These are phyloP conservation scores for Dolomedes plantarius DNA, from an alignment of 2,888 invertebrate species.

Conservation along the genomic window DNA sequence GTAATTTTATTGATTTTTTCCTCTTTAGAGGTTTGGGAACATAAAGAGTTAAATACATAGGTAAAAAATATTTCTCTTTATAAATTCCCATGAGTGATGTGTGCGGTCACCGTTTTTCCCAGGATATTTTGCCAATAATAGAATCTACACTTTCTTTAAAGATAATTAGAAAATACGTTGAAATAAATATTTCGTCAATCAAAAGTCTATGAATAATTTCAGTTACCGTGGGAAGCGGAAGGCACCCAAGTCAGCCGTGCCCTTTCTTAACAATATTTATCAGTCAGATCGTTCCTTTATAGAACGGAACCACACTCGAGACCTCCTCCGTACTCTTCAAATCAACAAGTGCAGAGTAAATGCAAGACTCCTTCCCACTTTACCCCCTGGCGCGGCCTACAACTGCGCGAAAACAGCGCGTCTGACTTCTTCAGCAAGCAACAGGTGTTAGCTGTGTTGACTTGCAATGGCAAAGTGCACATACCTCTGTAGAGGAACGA, in stretches of 20 bases:
- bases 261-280: slow-evolving; percentile 47
- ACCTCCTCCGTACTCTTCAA: slow-evolving; percentile 36
- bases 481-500: slow-evolving; percentile 27
- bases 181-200: too few relatives aligned
- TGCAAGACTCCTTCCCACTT: slow-evolving; percentile 51
- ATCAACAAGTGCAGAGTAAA: slow-evolving; percentile 62
- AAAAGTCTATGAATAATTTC: too few relatives aligned
- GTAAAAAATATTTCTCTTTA: too few relatives aligned
- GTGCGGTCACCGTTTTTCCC: too few relatives aligned
- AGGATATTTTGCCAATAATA: too few relatives aligned
- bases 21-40: too few relatives aligned
- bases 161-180: too few relatives aligned
- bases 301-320: slow-evolving; percentile 38
- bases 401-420: slow-evolving; percentile 65
- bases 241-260: slow-evolving; percentile 58
- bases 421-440: slow-evolving; percentile 58
- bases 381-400: slow-evolving; percentile 65
- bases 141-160: too few relatives aligned
- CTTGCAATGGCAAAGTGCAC: slow-evolving; percentile 64
- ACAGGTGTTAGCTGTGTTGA: slow-evolving; percentile 66
- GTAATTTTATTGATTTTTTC: too few relatives aligned
- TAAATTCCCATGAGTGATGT: too few relatives aligned
- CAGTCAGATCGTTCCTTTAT: slow-evolving; percentile 49
- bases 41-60: too few relatives aligned
- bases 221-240: slow-evolving; percentile 15